These are phyloP conservation scores for Gambelia wislizenii DNA, from an alignment of 2,797 vertebrate genomes.

Conservation along the genomic window DNA sequence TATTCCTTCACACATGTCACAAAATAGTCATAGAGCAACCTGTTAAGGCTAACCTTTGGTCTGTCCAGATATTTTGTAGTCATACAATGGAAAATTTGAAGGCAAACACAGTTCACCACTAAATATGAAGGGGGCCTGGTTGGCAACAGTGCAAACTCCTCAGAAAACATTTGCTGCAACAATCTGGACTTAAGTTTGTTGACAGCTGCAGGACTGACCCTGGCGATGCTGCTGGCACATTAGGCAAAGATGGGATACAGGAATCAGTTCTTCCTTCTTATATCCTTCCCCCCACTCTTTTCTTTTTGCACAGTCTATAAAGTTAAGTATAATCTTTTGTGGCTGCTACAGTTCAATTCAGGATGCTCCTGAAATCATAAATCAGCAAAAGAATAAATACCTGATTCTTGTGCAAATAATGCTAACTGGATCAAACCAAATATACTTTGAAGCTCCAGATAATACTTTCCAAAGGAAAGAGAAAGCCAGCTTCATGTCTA, in stretches of 20 bases:
- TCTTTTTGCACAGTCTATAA: neutral
- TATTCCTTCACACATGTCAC: neutral
- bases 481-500: neutral
- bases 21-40: neutral
- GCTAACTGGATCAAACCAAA: neutral
- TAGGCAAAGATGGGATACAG: neutral
- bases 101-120: neutral
- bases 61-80: conserved; percentile 5
- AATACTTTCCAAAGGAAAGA: neutral
- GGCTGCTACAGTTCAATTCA: conserved; percentile 2
- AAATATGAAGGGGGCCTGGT: neutral
- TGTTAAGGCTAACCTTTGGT: neutral
- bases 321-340: fast-evolving
- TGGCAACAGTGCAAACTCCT: neutral
- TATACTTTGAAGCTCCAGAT: neutral
- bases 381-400: neutral
- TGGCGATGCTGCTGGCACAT: neutral
- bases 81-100: neutral
- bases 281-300: neutral
- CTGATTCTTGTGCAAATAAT: neutral
- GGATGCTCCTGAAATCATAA: neutral
- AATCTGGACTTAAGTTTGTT: conserved; percentile 17
- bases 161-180: conserved; percentile 16
- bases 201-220: conserved; percentile 17
- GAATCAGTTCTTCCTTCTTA: conserved; percentile 11